These are phyloP conservation scores for Itoplectis maculator DNA, from an alignment of 2,888 invertebrate species.

Conservation along the genomic window DNA sequence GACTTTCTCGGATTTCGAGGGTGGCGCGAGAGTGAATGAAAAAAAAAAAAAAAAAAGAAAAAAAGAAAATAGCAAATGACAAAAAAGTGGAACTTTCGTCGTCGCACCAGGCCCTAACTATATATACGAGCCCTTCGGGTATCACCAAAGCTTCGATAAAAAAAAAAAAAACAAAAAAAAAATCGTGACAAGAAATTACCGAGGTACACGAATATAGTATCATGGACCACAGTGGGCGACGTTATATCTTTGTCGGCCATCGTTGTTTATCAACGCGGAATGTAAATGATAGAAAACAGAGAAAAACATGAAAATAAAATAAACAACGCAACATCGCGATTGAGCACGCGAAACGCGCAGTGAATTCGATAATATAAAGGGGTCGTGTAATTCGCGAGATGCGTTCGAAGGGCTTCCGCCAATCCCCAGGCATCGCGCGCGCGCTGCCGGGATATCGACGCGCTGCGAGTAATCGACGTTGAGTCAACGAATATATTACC, in stretches of 20 bases:
- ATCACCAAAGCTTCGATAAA: slow-evolving; percentile 31
- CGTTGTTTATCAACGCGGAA: slow-evolving; percentile 76
- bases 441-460: slow-evolving; percentile 31
- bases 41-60: slow-evolving; percentile 21
- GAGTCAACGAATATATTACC: slow-evolving; percentile 18
- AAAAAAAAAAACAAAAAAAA: slow-evolving; percentile 35
- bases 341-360: slow-evolving; percentile 1
- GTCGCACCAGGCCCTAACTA: not conserved
- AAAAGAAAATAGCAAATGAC: too few species aligned
- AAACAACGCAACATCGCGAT: slow-evolving; percentile 37
- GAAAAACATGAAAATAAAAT: slow-evolving; percentile 37
- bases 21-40: slow-evolving; percentile 20
- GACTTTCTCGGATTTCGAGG: slow-evolving; percentile 20
- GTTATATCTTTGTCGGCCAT: slow-evolving; percentile 70
- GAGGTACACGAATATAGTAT: slow-evolving; percentile 43
- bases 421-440: slow-evolving; percentile 24
- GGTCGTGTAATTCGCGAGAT: slow-evolving; percentile 35
- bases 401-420: slow-evolving; percentile 32
- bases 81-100: slow-evolving; percentile 25
- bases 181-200: slow-evolving; percentile 25
- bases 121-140: not conserved
- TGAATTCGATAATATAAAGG: slow-evolving; percentile 36
- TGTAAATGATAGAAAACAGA: slow-evolving; percentile 50
- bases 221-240: slow-evolving; percentile 12
- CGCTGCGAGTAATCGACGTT: slow-evolving; percentile 43